Evolutionary conservation across 2,888 invertebrate species (phyloP), one percentile per base, ranked within the genome.

Genomic region (Deilephila elpenor): DNA sequence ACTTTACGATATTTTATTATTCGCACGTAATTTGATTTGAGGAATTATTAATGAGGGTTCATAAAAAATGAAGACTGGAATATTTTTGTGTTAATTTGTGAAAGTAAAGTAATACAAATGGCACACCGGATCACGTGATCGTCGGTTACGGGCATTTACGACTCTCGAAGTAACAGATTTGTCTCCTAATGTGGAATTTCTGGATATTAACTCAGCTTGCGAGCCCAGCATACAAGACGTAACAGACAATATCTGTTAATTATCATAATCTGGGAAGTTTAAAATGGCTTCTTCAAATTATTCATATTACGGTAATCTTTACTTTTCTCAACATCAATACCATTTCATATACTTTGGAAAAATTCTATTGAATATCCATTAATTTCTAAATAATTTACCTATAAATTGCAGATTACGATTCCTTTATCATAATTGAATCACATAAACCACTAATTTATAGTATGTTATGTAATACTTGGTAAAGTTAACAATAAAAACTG

Each of bases 1-100:
- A 72, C 44, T 44, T 70, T 59, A 59, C 59, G 29, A 59, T 67
- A 51, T 20, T 67, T 51, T 67, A 25, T 67, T 51, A 25, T 67
- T 67, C 25, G 51, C 67, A 51, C 25, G 67, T 67, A 17, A 67
- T 51, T 25, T 44, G 51, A 67, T 25, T 14, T 51, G 14, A 67
- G 44, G 25, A 25, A 67, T 44, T 67, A 25, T 44, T 51, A 44
- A 67, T 67, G 6, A 20, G 11, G 14, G 7, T 67, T 37, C 1
- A 61, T 8, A 20, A 64, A 20, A 44, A 44, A 44, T 44, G 44
- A 44, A 11, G 11, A 11, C 14, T 44, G 14, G 11, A 44, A 44
- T 44, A 44, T 44, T 44, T 14, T 44, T 14, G 11, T 44, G 14
- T 5, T 44, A 14, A 44, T 44, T 44, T 11, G 14, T 44, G 1